A percentile compares a stretch with the other conserved stretches of the same genome.
These are phyloP conservation scores for Carpatolechia fugitivella DNA, from an alignment of 2,888 invertebrate species.

Conservation along the genomic window DNA sequence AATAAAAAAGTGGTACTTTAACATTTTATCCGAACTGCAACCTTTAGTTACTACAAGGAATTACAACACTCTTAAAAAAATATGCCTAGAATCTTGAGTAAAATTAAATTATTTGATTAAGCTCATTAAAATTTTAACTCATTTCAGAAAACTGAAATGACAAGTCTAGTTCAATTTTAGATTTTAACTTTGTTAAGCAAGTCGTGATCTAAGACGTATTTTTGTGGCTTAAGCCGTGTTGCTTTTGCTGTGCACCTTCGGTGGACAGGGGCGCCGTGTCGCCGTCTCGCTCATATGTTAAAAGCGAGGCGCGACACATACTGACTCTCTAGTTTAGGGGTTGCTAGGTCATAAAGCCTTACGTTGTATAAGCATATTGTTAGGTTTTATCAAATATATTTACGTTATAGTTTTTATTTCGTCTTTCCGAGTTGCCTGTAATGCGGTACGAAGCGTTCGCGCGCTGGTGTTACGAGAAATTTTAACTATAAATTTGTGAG, in stretches of 20 bases:
- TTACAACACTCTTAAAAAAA: too few relatives aligned
- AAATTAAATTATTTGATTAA: too few relatives aligned
- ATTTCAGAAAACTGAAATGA: too few relatives aligned
- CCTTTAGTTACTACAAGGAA: too few relatives aligned
- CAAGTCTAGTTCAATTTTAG: too few relatives aligned
- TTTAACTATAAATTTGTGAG: slow-evolving; percentile 68
- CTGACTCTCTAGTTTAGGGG: slow-evolving; percentile 67
- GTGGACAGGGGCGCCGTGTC: slow-evolving; percentile 30
- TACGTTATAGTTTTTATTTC: slow-evolving; percentile 56
- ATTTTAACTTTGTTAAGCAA: not conserved
- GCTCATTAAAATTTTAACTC: too few relatives aligned
- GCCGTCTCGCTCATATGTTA: slow-evolving; percentile 69
- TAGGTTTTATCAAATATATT: slow-evolving; percentile 65
- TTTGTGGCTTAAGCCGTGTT: not conserved
- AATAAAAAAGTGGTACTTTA: too few relatives aligned
- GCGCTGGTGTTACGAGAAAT: slow-evolving; percentile 62
- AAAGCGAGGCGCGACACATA: slow-evolving; percentile 57
- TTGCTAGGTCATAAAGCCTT: slow-evolving; percentile 62
- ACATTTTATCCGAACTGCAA: too few relatives aligned
- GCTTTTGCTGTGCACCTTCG: not conserved
- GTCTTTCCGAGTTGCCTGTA: slow-evolving; percentile 68
- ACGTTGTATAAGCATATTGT: slow-evolving; percentile 63
- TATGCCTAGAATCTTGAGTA: too few relatives aligned
- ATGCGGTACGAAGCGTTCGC: slow-evolving; percentile 44
- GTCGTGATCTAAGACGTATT: too few relatives aligned